These are phyloP conservation scores for Drosophila barbarae DNA, from an alignment of 2,888 invertebrate genomes.

Conservation along the genomic window DNA sequence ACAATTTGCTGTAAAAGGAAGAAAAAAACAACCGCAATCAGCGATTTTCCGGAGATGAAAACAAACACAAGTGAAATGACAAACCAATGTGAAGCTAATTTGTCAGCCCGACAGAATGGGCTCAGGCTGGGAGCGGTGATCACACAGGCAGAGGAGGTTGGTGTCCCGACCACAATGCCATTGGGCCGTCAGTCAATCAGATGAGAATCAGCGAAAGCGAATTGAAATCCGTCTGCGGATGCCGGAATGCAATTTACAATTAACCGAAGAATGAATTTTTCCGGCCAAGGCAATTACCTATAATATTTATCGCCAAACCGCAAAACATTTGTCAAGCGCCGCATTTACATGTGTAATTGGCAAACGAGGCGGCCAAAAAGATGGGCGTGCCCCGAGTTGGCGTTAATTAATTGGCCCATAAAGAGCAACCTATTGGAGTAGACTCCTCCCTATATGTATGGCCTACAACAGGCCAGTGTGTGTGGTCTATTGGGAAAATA, in stretches of 20 bases:
- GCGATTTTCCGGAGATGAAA: slow-evolving; percentile 27
- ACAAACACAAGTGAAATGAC: slow-evolving; percentile 44
- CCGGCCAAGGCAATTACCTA: slow-evolving; percentile 49
- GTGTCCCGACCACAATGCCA: slow-evolving; percentile 35
- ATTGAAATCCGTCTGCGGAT: slow-evolving; percentile 35
- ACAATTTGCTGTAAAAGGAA: slow-evolving; percentile 3
- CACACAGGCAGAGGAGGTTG: not conserved
- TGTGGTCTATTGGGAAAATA: slow-evolving; percentile 14
- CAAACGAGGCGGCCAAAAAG: not conserved
- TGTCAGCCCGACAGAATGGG: slow-evolving; percentile 50
- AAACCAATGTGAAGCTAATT: slow-evolving; percentile 66
- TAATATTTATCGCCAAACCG: slow-evolving; percentile 59
- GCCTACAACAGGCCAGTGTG: slow-evolving; percentile 23
- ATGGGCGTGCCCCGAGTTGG: slow-evolving; percentile 23
- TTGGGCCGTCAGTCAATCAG: slow-evolving; percentile 57
- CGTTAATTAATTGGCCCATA: slow-evolving; percentile 60
- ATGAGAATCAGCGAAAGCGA: slow-evolving; percentile 35
- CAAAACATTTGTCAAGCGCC: slow-evolving; percentile 57
- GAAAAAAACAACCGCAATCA: slow-evolving; percentile 26
- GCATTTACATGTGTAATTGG: slow-evolving; percentile 45
- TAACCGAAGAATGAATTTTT: slow-evolving; percentile 41
- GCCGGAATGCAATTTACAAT: slow-evolving; percentile 53
- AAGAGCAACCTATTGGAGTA: slow-evolving; percentile 64
- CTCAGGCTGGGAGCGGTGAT: slow-evolving; percentile 10
- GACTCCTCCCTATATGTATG: slow-evolving; percentile 10